phyloP scores from a whole-genome alignment of 2,113 vertebrate species.

The Leucosticte australis region DNA sequence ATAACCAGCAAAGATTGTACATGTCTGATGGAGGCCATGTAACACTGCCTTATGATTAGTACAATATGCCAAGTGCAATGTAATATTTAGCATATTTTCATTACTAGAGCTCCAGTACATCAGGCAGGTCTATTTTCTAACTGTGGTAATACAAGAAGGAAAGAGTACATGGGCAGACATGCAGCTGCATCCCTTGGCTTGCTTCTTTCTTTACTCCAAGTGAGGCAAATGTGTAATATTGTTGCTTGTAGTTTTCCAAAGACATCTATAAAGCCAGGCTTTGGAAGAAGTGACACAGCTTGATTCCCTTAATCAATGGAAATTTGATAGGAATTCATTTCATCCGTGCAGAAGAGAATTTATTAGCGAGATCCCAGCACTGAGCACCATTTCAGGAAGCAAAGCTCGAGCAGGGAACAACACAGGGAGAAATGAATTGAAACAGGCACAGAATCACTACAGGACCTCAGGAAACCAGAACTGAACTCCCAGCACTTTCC shows the following conservation, averaged over 20 bases:
- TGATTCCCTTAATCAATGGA: not conserved
- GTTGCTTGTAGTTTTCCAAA: not conserved
- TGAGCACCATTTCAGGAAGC: not conserved
- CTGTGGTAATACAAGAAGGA: not conserved
- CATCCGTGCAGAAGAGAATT: not conserved
- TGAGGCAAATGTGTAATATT: not conserved
- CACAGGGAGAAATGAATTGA: not conserved
- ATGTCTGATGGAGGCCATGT: not conserved
- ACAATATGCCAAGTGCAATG: not conserved
- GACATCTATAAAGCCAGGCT: not conserved
- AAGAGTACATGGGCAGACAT: not conserved
- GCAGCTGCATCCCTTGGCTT: not conserved
- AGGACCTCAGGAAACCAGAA: not conserved
- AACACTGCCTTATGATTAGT: not conserved
- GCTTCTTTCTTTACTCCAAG: not conserved
- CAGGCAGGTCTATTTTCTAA: not conserved
- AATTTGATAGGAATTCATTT: conserved; percentile 1
- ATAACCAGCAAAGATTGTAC: not conserved
- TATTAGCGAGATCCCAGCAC: not conserved
- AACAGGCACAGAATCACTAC: not conserved
- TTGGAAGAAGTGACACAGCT: not conserved
- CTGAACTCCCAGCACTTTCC: not conserved
- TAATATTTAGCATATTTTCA: not conserved
- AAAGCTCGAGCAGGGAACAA: not conserved
- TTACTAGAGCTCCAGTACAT: not conserved